Evolutionary conservation across 2,888 invertebrate genomes (phyloP).

Genomic region (Lumbricus terrestris): DNA sequence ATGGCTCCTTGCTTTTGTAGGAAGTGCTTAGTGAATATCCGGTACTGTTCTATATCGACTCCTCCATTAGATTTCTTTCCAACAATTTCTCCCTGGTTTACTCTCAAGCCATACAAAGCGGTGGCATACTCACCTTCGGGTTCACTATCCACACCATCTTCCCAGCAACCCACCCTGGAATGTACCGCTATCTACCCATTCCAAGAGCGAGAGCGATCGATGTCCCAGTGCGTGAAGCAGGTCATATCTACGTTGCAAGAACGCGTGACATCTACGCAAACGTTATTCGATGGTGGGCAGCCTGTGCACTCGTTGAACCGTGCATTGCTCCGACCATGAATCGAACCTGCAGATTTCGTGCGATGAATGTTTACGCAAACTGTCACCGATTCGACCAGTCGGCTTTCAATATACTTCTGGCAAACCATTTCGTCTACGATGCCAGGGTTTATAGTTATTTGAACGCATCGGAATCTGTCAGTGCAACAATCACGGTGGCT

Average conservation of each 20-base stretch:
- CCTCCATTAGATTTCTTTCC: conserved; percentile 31
- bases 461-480: no score
- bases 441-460: conserved; percentile 13
- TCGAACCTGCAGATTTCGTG: conserved; percentile 37
- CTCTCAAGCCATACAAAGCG: neutral
- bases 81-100: conserved; percentile 17
- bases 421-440: conserved; percentile 53
- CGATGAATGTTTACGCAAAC: conserved; percentile 38
- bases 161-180: conserved; percentile 49
- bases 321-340: conserved; percentile 53
- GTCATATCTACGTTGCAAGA: conserved; percentile 49
- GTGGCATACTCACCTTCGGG: conserved; percentile 17
- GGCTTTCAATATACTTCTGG: conserved; percentile 57
- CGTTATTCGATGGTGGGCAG: conserved; percentile 51
- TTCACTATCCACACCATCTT: conserved; percentile 38
- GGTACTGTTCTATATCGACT: conserved; percentile 36
- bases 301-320: conserved; percentile 53
- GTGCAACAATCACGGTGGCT: neutral
- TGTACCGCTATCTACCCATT: conserved; percentile 52
- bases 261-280: conserved; percentile 46
- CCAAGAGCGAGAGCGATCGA: conserved; percentile 44
- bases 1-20: neutral
- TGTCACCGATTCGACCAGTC: conserved; percentile 59
- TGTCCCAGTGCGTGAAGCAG: conserved; percentile 46
- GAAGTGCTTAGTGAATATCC: conserved; percentile 28